Base-by-base conservation (phyloP, 2,113 vertebrate species). In the Clinocottus analis region DNA sequence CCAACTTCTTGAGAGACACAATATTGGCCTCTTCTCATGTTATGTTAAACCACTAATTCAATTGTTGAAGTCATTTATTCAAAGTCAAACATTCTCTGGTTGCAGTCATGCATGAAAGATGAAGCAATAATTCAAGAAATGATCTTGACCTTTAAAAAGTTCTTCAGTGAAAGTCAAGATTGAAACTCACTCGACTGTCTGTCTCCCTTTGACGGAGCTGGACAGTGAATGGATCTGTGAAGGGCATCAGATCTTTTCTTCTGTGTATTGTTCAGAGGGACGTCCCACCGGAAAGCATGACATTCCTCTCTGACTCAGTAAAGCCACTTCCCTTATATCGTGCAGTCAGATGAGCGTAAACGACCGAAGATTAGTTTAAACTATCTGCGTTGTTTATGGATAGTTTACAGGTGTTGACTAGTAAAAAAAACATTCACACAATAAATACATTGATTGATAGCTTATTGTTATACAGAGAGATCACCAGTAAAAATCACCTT, bases 221-320 rank as follows among this genome's bases (percentile, higher is more conserved):
- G 61, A 67, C 68, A 72, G 63, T 77, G 75, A 87, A 69, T 79
- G 60, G 84, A 83, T 88, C 75, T 85, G 73, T 74, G 72, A 81
- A 76, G 47, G 70, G 31, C 41, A 85, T 83, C 71, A 78, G 37
- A 77, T 88, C 33, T 53, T 65, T 71, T 81, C 55, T 19, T 47
- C 47, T 72, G 75, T 29, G 39, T 62, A 86, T 90, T 90, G 86
- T 91, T 88, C 77, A 64, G 39, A 66, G 45, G 59, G 35, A 13
- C 33, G 67, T 88, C 84, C 68, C 72, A 75, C 81, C 62, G 72
- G 90, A 92, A 85, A 89, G 53, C 64, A 72, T 39, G 72, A 83
- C 85, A 89, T 91, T 91, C 86, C 82, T 83, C 75, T 83, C 59
- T 83, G 75, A 81, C 76, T 86, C 64, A 76, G 84, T 78, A 85